Conservation (phyloP, 1,140 invertebrate species). For the Parasteatoda tepidariorum region DNA sequence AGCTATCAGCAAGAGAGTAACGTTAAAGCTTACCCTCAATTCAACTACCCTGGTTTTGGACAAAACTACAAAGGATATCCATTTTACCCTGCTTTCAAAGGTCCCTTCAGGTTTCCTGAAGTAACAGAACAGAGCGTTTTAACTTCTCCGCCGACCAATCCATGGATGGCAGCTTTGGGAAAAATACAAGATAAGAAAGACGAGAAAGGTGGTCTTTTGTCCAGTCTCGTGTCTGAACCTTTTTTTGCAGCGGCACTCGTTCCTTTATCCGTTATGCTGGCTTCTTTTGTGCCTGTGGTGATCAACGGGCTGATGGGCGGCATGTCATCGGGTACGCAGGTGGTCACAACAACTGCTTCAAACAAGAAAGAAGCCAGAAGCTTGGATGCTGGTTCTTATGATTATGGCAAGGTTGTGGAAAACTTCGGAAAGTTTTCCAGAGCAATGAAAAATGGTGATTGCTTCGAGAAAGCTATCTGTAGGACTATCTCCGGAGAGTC, state of each 20-base stretch:
- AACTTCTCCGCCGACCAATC: not conserved
- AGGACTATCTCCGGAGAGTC: not conserved
- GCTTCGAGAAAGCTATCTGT: constrained; percentile 31
- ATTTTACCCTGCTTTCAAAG: constrained; percentile 8
- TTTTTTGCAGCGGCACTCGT: constrained; percentile 10
- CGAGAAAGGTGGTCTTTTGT: constrained; percentile 8
- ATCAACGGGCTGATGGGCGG: constrained; percentile 39
- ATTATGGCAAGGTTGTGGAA: not conserved
- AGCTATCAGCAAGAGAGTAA: not conserved
- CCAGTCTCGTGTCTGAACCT: constrained; percentile 24
- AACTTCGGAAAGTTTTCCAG: constrained; percentile 1
- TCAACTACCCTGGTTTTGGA: constrained; percentile 10
- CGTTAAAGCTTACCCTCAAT: not conserved
- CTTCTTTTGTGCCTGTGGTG: constrained; percentile 28
- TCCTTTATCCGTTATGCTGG: constrained; percentile 20
- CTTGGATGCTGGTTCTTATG: not conserved
- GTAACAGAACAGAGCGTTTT: not conserved
- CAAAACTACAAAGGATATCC: constrained; percentile 10
- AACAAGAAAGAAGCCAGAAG: constrained; percentile 19
- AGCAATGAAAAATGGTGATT: constrained; percentile 22
- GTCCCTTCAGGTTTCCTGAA: not conserved
- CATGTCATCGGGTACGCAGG: not conserved
- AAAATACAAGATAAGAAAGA: not conserved
- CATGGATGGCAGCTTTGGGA: constrained; percentile 18
- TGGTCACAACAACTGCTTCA: constrained; percentile 16